Base-by-base conservation (phyloP, 2,888 invertebrate genomes). In the Cerastis rubricosa region DNA sequence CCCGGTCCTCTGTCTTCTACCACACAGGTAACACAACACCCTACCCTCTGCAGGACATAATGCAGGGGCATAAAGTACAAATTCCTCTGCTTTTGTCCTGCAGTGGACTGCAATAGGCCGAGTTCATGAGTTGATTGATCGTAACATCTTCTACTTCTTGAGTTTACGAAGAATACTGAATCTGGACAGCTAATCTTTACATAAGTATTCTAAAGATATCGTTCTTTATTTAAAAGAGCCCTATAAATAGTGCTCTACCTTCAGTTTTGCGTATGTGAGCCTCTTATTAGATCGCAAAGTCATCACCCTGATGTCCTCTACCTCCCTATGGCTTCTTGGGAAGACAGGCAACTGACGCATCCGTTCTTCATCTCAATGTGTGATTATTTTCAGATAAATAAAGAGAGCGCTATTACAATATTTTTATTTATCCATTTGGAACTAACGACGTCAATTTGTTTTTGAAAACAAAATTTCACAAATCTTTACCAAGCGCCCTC, bases 281-380 rank as follows among this genome's bases (percentile, higher is more conserved):
- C 14, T 72, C 4, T 35, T 47, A 4, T 45, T 9, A 73, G 11
- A 45, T 25, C 17, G 9, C 19, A 51, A 51, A 19, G 61, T 75
- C 63, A 63, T 74, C 22, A 29, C 6, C 51, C 43, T 61, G 19
- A 19, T 17, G 59, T 40, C 22, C 3, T 65, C 35, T 8, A 65
- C 45, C 17, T 8, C 40, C 43, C 45, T 54, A 12, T 35, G 45
- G 45, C 45, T 57, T 66, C 22, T 47, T 57, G 78, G 35, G 47
- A 77, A 77, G 47, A 54, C 65, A 66, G 12, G 47, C 47, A 40
- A 67, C 54, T 25, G 66, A 65, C 29, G 35, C 45, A 76, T 54
- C 19, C 25, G 25, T 47, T 54, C 19, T 64, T 64, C 19, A 29
- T 29, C 17, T 40, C 54, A 57, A 47, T 54, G 25, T 63, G 19